These are phyloP conservation scores for Heterodera schachtii DNA, from an alignment of 1,140 invertebrate genomes.

Conservation along the genomic window DNA sequence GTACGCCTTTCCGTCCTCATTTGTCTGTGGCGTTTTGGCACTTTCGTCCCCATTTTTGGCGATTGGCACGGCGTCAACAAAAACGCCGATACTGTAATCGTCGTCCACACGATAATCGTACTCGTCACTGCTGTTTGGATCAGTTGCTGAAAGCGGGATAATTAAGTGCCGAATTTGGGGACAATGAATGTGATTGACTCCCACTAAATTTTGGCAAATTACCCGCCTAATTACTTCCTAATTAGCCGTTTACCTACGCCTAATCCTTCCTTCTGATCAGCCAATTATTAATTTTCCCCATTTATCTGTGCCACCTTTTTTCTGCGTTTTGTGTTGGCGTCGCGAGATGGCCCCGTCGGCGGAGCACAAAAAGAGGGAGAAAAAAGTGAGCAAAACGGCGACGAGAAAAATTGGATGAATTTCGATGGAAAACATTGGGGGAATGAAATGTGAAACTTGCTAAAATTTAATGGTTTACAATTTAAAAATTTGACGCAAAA, in stretches of 20 bases:
- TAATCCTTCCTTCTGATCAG: no score
- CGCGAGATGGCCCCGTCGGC: neutral
- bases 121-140: neutral
- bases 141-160: neutral
- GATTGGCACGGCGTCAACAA: slow-evolving; percentile 27
- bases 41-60: neutral
- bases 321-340: neutral
- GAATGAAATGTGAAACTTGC: no score
- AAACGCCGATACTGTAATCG: slow-evolving; percentile 31
- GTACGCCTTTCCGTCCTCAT: neutral
- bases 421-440: neutral
- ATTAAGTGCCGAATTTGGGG: no score
- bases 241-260: no score
- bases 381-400: neutral
- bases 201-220: no score
- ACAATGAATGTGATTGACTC: no score
- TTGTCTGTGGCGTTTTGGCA: neutral
- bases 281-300: neutral
- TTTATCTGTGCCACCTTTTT: neutral
- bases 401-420: neutral
- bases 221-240: no score
- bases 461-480: no score
- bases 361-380: neutral
- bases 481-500: no score
- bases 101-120: slow-evolving; percentile 10